Evolutionary conservation across 2,797 vertebrate species (phyloP).

Genomic region (Columba guinea): DNA sequence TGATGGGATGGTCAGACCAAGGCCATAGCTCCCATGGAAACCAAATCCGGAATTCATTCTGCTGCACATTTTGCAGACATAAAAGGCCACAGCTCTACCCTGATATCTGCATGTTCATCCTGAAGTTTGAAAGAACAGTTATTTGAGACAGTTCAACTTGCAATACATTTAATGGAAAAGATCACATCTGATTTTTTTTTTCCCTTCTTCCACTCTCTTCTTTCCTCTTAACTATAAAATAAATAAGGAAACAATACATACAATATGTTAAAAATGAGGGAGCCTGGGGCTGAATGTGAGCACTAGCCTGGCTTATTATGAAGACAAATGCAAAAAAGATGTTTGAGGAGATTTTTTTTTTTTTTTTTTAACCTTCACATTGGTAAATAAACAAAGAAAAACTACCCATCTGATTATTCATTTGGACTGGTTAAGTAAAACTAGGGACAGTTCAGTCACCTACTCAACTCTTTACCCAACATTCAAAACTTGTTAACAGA

Average conservation of each 20-base stretch:
- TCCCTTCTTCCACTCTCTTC: not conserved
- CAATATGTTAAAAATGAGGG: not conserved
- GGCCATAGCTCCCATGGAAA: not conserved
- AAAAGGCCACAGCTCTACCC: not conserved
- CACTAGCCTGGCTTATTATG: not conserved
- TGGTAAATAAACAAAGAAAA: not conserved
- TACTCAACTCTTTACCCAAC: not conserved
- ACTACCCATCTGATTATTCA: not conserved
- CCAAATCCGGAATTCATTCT: not conserved
- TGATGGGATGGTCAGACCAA: not conserved
- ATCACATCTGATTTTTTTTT: not conserved
- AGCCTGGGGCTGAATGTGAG: not conserved
- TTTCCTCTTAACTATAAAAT: not conserved
- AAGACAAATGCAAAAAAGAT: not conserved
- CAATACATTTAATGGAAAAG: not conserved
- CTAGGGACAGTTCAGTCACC: not conserved
- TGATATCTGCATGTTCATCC: not conserved
- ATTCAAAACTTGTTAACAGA: not conserved
- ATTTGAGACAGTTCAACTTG: not conserved
- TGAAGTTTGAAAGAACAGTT: not conserved
- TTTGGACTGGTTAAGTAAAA: not conserved
- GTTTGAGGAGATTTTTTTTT: not conserved
- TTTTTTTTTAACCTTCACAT: not conserved
- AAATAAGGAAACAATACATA: not conserved
- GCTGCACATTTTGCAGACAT: not conserved